Percentiles rank a stretch among this genome's conserved stretches.
Evolutionary conservation across 1,140 invertebrate genomes (phyloP).

Genomic region (Drosophila sechellia): DNA sequence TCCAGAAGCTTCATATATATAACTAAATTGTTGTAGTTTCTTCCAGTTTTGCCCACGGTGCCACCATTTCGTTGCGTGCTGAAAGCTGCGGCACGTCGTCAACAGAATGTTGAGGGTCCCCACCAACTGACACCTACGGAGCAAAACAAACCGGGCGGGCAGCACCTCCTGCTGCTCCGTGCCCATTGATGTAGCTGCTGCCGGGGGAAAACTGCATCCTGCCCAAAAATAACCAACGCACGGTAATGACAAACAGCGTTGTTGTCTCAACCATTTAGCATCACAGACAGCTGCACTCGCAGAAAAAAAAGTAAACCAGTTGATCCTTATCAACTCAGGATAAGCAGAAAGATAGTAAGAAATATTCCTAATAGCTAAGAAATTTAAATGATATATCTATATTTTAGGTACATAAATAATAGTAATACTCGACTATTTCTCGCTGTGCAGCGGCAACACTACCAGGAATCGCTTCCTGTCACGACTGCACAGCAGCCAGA

Average conservation of each 20-base stretch:
- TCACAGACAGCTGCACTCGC: conserved; percentile 18
- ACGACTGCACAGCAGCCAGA: conserved; percentile 51
- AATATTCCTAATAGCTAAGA: too few relatives aligned
- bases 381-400: too few relatives aligned
- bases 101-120: conserved; percentile 49
- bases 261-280: conserved; percentile 52
- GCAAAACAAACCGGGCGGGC: conserved; percentile 17
- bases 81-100: conserved; percentile 52
- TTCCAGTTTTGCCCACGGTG: conserved; percentile 9
- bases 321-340: too few relatives aligned
- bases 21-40: too few relatives aligned
- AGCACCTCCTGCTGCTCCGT: conserved; percentile 34
- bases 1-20: background rate
- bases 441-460: conserved; percentile 14
- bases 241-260: conserved; percentile 67
- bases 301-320: background rate
- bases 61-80: conserved; percentile 8
- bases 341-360: too few relatives aligned
- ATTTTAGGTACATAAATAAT: too few relatives aligned
- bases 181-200: conserved; percentile 11
- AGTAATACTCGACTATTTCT: background rate
- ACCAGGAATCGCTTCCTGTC: conserved; percentile 71
- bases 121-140: conserved; percentile 62
- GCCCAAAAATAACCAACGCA: conserved; percentile 60
- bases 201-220: conserved; percentile 10